These are phyloP conservation scores for Erebia ligea DNA, from an alignment of 2,888 invertebrate genomes.

Conservation along the genomic window DNA sequence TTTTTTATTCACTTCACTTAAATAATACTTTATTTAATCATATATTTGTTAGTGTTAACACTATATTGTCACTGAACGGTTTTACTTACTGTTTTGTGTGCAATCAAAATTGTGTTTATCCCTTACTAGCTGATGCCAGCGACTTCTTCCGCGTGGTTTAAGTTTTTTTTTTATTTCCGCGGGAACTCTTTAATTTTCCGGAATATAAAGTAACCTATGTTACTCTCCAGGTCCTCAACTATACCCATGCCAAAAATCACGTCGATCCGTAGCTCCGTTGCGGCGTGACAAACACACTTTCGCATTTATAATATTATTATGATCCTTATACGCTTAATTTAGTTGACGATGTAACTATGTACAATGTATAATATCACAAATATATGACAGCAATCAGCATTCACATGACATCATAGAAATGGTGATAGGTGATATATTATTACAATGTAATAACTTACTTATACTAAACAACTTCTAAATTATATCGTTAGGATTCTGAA, in stretches of 20 bases:
- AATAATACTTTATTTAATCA: not conserved
- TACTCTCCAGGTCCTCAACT: no score
- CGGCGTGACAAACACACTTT: no score
- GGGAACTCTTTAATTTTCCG: no score
- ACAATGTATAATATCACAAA: no score
- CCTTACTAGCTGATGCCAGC: no score
- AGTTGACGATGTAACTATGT: not conserved
- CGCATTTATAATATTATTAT: no score
- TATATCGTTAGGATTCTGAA: no score
- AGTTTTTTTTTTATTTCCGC: no score
- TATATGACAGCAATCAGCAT: not conserved
- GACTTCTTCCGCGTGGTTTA: no score
- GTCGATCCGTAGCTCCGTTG: no score
- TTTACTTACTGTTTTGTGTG: not conserved
- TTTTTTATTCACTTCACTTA: constrained; percentile 42
- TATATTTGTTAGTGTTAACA: not conserved
- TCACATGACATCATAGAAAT: not conserved
- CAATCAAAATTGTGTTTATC: not conserved
- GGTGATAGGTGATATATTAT: not conserved
- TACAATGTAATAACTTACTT: not conserved
- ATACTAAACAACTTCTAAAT: not conserved
- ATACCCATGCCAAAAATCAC: no score
- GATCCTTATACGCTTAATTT: not conserved
- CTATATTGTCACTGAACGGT: not conserved
- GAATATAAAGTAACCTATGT: no score